Evolutionary conservation across 1,140 invertebrate species (phyloP), one percentile per base, ranked within the genome.

Genomic region (Apis cerana): DNA sequence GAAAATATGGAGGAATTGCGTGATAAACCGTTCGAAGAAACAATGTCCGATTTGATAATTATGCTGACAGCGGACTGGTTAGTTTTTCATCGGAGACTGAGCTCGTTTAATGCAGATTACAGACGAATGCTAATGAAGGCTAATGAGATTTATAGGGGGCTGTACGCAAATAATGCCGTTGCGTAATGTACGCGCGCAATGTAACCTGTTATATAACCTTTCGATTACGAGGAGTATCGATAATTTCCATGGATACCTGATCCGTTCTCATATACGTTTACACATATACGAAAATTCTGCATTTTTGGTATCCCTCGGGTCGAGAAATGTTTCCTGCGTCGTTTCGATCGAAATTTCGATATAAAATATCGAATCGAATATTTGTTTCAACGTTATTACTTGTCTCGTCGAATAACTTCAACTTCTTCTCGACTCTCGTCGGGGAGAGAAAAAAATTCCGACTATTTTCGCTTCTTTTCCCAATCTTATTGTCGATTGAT

Each of bases 121-220:
- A 69, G 80, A 76, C 74, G 54, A 84, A 87, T 80, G 75, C 84
- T 70, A 83, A 86, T 84, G 85, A 80, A 64, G 79, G 85, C 86
- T 87, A 87, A 87, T 84, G 86, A 75, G 85, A 87, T 87, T 87
- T 84, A 82, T 80, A 81, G 82, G 75, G 56, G 76, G 70, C 61
- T 69, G 43, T 67, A 80, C 70, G 85, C 54, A 75, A 84, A 79
- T 80, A 87, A 87, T 74, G 65, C 64, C 43, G 81, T 81, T 86
- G 68, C 81, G 67, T 76, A 74, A 80, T 79, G 72, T 54, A 70
- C 70, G n/a, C 56, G 61, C 56, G 65, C 71, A 71, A 61, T 58
- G 15, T 13, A 84, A 76, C 76, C 33, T n/a, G 59, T 72, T 84
- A 68, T 62, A 69, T 84, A 82, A 82, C 80, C 54, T 27, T 43